Evolutionary conservation across 2,113 vertebrate species (phyloP).

Genomic region (Semnopithecus entellus): DNA sequence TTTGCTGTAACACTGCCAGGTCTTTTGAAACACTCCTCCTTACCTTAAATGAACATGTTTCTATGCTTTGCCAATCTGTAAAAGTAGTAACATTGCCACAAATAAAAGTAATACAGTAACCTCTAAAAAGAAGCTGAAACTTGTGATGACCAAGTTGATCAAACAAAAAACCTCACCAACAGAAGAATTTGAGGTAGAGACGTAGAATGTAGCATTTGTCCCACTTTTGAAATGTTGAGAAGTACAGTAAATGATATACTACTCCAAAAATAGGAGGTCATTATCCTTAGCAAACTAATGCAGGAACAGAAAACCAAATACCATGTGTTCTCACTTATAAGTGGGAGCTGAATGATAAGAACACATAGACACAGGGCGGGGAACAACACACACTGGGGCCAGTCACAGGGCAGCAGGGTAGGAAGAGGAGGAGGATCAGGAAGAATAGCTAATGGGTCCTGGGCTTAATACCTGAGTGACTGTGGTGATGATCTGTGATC

Average conservation of each 20-base stretch:
- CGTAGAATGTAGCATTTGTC: background rate
- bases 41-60: background rate
- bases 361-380: too few species aligned
- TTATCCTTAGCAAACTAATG: too few species aligned
- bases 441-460: too few species aligned
- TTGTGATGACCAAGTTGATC: background rate
- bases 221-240: background rate
- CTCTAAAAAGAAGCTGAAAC: background rate
- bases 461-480: too few species aligned
- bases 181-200: background rate
- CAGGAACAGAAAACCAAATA: too few species aligned
- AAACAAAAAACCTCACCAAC: background rate
- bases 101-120: background rate
- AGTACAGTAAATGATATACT: background rate
- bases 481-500: too few species aligned
- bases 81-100: background rate
- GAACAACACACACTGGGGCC: too few species aligned
- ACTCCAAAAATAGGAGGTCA: background rate
- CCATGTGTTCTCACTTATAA: too few species aligned
- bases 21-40: background rate
- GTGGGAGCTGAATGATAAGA: too few species aligned
- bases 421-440: too few species aligned
- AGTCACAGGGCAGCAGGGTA: too few species aligned
- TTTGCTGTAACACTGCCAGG: background rate
- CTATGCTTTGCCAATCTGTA: background rate